These are phyloP conservation scores for Rhaphigaster nebulosa DNA, from an alignment of 2,888 invertebrate species.

Conservation along the genomic window DNA sequence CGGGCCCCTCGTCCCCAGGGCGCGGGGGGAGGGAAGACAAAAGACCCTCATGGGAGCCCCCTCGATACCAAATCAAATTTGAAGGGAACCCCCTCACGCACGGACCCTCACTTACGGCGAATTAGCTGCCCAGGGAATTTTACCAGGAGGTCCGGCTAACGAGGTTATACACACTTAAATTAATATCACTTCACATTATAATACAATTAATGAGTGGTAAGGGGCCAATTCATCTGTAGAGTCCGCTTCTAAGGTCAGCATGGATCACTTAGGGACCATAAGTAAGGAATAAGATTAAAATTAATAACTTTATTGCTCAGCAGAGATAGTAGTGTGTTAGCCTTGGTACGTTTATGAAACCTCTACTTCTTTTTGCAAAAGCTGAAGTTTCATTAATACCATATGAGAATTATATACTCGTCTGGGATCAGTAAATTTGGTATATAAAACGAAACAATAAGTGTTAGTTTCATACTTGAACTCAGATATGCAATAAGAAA, in stretches of 20 bases:
- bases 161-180: conserved; percentile 48
- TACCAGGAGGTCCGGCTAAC: conserved; percentile 40
- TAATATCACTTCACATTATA: conserved; percentile 48
- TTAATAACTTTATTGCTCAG: not conserved
- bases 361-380: not conserved
- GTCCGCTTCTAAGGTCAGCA: not conserved
- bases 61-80: conserved; percentile 59
- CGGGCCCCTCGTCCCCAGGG: conserved; percentile 50
- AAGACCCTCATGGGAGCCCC: conserved; percentile 57
- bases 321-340: not conserved
- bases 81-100: conserved; percentile 32
- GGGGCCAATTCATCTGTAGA: not conserved
- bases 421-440: too few relatives aligned
- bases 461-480: too few relatives aligned
- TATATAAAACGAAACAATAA: too few relatives aligned
- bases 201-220: not conserved
- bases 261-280: not conserved
- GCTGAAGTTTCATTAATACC: too few relatives aligned
- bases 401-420: too few relatives aligned
- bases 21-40: conserved; percentile 47
- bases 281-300: conserved; percentile 15
- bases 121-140: conserved; percentile 53
- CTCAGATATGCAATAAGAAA: too few relatives aligned
- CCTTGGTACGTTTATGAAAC: not conserved
- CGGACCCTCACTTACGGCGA: conserved; percentile 52